Evolutionary conservation across 2,113 vertebrate species (phyloP).

Genomic region (Gadus chalcogrammus): DNA sequence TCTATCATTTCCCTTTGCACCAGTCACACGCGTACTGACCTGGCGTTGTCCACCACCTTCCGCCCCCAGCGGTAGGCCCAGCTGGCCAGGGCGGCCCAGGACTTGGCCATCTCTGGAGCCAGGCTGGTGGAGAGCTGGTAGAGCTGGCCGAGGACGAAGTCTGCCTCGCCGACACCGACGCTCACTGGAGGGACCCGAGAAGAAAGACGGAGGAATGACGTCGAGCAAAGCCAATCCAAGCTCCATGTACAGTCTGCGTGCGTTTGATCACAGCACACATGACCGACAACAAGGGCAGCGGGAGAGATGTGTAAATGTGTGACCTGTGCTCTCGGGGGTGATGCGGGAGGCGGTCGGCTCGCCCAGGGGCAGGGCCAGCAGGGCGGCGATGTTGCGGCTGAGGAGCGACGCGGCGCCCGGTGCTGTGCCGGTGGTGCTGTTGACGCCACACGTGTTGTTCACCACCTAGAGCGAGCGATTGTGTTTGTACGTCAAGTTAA

Average conservation of each 20-base stretch:
- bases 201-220: not conserved
- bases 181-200: slow-evolving; percentile 73
- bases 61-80: slow-evolving; percentile 98
- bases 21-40: slow-evolving; percentile 63
- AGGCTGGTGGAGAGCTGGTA: slow-evolving; percentile 93
- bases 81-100: slow-evolving; percentile 95
- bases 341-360: slow-evolving; percentile 85
- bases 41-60: slow-evolving; percentile 97
- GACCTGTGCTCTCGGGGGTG: slow-evolving; percentile 92
- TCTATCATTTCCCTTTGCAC: too few relatives aligned
- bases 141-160: slow-evolving; percentile 92
- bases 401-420: slow-evolving; percentile 74
- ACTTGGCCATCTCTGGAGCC: slow-evolving; percentile 95
- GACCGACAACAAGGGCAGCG: not conserved
- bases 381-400: slow-evolving; percentile 82
- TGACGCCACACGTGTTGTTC: slow-evolving; percentile 55
- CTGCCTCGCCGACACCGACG: slow-evolving; percentile 94
- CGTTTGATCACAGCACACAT: not conserved
- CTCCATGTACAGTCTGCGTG: not conserved
- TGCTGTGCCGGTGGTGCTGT: slow-evolving; percentile 3
- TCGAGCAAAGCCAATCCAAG: not conserved
- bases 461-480: slow-evolving; percentile 62
- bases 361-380: slow-evolving; percentile 84
- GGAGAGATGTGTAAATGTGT: too few relatives aligned
- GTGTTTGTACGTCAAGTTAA: too few relatives aligned